A percentile compares a stretch with the other conserved stretches of the same genome.
phyloP scores from a whole-genome alignment of 2,797 vertebrate genomes.

The Sebastiscus tertius region DNA sequence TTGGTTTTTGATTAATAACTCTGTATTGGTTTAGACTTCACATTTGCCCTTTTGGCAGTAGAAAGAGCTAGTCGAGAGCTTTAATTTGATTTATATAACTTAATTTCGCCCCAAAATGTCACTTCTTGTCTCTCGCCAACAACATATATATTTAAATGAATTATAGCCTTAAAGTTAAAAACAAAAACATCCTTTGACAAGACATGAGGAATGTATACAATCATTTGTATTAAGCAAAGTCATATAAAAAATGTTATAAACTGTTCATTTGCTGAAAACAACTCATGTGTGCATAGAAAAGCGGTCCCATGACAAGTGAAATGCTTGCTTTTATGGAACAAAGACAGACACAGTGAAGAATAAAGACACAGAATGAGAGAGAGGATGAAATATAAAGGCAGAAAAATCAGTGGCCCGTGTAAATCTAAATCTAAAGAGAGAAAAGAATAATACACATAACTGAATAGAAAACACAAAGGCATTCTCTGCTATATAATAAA shows the following conservation, averaged over 20 bases:
- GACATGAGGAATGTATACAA: neutral
- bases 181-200: neutral
- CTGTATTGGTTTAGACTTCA: too few species aligned
- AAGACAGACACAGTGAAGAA: conserved; percentile 27
- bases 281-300: neutral
- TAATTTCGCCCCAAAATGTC: too few species aligned
- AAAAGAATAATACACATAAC: conserved; percentile 41
- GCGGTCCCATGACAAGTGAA: conserved; percentile 33
- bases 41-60: fast-evolving
- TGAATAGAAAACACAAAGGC: conserved; percentile 59
- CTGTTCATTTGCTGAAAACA: conserved; percentile 6
- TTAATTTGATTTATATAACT: too few species aligned
- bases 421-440: conserved; percentile 55
- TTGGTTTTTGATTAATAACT: too few species aligned
- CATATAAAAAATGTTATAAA: neutral
- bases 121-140: too few species aligned
- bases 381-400: conserved; percentile 14
- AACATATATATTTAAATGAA: neutral
- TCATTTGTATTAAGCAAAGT: neutral
- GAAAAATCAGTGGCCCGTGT: conserved; percentile 40
- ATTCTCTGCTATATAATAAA: conserved; percentile 44
- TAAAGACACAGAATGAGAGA: conserved; percentile 14
- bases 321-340: conserved; percentile 37
- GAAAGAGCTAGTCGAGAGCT: fast-evolving
- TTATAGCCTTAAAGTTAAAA: neutral